Base-by-base conservation (phyloP, 2,888 invertebrate genomes). In the Ochlodes sylvanus region DNA sequence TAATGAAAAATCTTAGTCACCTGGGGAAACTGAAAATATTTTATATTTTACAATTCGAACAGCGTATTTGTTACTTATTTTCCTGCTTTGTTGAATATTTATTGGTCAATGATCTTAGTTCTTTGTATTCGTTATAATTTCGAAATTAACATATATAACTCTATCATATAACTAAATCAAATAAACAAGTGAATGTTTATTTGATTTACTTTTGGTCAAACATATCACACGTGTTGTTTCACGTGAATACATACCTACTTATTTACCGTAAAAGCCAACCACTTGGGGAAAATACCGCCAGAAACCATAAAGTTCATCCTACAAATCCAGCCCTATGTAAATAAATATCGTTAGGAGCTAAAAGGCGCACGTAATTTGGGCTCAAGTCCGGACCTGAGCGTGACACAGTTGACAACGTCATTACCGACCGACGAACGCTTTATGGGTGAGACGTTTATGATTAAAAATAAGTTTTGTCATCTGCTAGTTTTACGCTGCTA, bases 391-490 rank as follows among this genome's bases (percentile, higher is more conserved):
- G 62, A 47, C 52, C 73, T 79, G 82, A 27, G 10, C n/a, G 7
- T 57, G 58, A 52, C 14, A 55, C 15, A 42, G 58, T 54, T 83
- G 83, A 85, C 84, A 86, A 75, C 73, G 71, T 82, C 77, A 82
- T 86, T 85, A 86, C 70, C 72, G 69, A 60, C 69, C 56, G 72
- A 72, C 72, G 56, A 65, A 62, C 52, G 68, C 83, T 85, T 84
- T 85, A 78, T 87, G 88, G 78, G 71, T 66, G 76, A 75, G 88
- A 88, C 87, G 73, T 85, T 87, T 84, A 87, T 87, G 86, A 89
- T 90, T 89, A 86, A 87, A 89, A 89, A 89, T 86, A 81, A 81
- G 75, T 79, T 66, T 79, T 76, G 76, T 79, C 79, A 85, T 85
- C 82, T 81, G 78, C 82, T 85, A 84, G 86, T 84, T 80, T 75